Conservation (phyloP, 2,113 vertebrate genomes). For the Aspidoscelis tigris region DNA sequence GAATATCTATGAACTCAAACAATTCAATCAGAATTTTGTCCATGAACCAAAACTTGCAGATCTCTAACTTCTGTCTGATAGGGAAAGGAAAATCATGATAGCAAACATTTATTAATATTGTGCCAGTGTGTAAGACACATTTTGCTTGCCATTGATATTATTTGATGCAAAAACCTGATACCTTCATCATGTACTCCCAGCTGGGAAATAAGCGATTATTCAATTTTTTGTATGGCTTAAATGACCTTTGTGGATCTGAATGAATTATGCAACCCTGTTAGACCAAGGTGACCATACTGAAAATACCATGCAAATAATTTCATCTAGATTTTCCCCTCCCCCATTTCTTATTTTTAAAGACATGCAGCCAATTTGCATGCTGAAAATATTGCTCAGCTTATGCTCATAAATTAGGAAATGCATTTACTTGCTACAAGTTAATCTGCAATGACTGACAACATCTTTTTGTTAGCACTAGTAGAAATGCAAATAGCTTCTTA, state of each 20-base stretch:
- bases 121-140: neutral
- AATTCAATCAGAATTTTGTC: no score
- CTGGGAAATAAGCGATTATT: neutral
- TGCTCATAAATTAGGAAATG: constrained; percentile 53
- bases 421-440: constrained; percentile 41
- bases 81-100: neutral
- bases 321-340: neutral
- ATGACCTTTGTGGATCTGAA: neutral
- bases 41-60: no score
- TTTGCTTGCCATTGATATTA: neutral
- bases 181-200: neutral
- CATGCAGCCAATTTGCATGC: neutral
- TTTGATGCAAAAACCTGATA: neutral
- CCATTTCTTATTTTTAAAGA: constrained; percentile 39
- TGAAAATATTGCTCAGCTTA: constrained; percentile 45
- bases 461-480: constrained; percentile 1
- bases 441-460: constrained; percentile 19
- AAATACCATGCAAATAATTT: constrained; percentile 30
- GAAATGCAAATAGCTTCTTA: constrained; percentile 36
- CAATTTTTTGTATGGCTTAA: neutral
- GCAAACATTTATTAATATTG: neutral
- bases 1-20: no score
- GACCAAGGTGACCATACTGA: constrained; percentile 27
- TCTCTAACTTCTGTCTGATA: no score
- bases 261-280: neutral